Base-by-base conservation (phyloP, 2,797 vertebrate species). In the Phalloptychus januarius region DNA sequence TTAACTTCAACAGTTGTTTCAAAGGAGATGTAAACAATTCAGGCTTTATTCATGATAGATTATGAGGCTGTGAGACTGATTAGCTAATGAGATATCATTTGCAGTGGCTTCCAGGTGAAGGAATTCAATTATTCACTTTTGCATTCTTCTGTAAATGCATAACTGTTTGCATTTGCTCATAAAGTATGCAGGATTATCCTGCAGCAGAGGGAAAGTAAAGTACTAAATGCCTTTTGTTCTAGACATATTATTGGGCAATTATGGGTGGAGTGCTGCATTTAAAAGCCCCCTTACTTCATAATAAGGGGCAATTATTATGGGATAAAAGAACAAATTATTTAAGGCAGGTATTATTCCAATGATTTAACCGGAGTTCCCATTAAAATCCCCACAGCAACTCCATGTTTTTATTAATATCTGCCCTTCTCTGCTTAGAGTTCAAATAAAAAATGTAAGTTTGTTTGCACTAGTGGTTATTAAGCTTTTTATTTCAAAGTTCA, bases 141-240 rank as follows among this genome's bases (percentile, higher is more conserved):
- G 45, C 72, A 76, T 75, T 56, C 46, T 63, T 63, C 58, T 79
- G 78, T 58, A 31, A 48, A 56, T 75, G 58, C 28, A 80, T 79
- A 71, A 31, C 5, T 28, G 71, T 16, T 33, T 36, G 40, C 72
- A 78, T 73, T 86, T 72, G 78, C 11, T 28, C 48, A 72, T 84
- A 69, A 86, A 80, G 80, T 71, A 83, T 76, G 71, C 63, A 78
- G 65, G 45, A 63, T 42, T 56, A n/a, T 78, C 50, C 76, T 11
- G 45, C 69, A 75, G 52, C 63, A 77, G 20, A 28, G 54, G 74
- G 74, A 75, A 33, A 58, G 48, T 20, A 61, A 25, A 75, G 65
- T 20, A 50, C 48, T 33, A 48, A 72, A 45, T 36, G 58, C 20
- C 56, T 71, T 82, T 15, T 46, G 40, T 5, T 56, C 11, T 18